These are phyloP conservation scores for Sciaenops ocellatus DNA, from an alignment of 2,797 vertebrate genomes.

Conservation along the genomic window DNA sequence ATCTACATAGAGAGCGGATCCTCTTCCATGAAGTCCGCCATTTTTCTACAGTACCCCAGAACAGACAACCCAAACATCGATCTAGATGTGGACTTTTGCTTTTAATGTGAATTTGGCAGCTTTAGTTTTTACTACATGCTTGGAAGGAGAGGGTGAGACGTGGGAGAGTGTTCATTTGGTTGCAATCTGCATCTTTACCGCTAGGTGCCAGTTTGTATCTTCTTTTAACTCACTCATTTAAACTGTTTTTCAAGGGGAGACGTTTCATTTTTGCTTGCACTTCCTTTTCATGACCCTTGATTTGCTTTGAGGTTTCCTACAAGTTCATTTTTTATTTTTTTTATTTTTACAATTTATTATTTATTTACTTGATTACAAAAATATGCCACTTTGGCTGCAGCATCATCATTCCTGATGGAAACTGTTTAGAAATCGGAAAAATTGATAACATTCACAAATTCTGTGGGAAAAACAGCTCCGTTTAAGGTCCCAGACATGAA, in stretches of 20 bases:
- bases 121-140: too few species aligned
- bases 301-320: neutral
- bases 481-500: slow-evolving; percentile 52
- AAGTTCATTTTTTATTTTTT: neutral
- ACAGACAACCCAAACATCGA: too few species aligned
- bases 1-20: too few species aligned
- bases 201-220: neutral
- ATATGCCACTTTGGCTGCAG: neutral
- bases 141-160: too few species aligned
- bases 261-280: neutral
- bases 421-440: neutral
- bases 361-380: neutral
- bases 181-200: too few species aligned
- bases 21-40: too few species aligned
- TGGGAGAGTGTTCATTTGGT: too few species aligned
- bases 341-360: neutral
- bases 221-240: too few species aligned
- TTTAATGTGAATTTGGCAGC: too few species aligned
- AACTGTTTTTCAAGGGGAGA: neutral
- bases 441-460: neutral
- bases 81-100: too few species aligned
- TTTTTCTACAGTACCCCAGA: too few species aligned
- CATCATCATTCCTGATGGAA: neutral
- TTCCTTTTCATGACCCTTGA: neutral
- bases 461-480: slow-evolving; percentile 32